These are phyloP conservation scores for Podarcis raffonei DNA, from an alignment of 2,113 vertebrate genomes.

Conservation along the genomic window DNA sequence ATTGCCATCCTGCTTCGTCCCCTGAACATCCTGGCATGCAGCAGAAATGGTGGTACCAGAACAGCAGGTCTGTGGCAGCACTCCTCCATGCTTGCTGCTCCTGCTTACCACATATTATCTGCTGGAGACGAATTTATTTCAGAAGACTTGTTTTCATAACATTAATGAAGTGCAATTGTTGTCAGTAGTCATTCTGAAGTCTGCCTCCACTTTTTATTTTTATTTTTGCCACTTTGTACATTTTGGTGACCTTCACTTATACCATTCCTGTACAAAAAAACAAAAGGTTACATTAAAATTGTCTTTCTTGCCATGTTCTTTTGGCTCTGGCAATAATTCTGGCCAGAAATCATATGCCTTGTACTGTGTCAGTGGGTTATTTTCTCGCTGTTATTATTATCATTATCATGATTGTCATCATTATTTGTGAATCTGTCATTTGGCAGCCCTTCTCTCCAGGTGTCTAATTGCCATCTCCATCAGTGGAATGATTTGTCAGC, in stretches of 20 bases:
- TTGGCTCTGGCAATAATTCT: neutral
- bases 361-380: neutral
- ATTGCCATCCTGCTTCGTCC: too few relatives aligned
- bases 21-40: too few relatives aligned
- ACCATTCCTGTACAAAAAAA: neutral
- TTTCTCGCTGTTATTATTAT: slow-evolving; percentile 5
- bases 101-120: neutral
- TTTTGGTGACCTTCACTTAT: neutral
- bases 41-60: too few relatives aligned
- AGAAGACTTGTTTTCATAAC: neutral
- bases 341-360: neutral
- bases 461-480: slow-evolving; percentile 9
- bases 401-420: neutral
- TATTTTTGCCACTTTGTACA: neutral
- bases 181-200: neutral
- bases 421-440: slow-evolving; percentile 1
- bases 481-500: neutral
- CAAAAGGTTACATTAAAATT: neutral
- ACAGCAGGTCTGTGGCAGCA: too few relatives aligned
- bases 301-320: neutral
- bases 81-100: too few relatives aligned
- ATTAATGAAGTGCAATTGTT: neutral
- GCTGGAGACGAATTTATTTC: too few relatives aligned
- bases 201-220: neutral
- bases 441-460: neutral